These are phyloP conservation scores for Felis chaus DNA, from an alignment of 2,113 vertebrate genomes.

Conservation along the genomic window DNA sequence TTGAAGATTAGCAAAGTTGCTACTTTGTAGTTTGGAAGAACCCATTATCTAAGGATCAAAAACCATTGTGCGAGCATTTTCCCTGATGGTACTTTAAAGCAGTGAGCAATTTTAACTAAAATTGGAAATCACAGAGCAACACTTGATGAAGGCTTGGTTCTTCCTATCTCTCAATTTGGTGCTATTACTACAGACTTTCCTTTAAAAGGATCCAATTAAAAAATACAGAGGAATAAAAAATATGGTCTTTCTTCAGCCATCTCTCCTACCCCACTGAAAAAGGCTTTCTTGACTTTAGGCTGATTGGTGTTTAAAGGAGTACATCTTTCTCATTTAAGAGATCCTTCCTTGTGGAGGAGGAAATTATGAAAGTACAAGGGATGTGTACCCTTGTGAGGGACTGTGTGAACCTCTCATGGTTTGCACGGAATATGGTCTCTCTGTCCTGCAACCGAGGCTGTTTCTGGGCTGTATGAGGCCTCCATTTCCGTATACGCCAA, in stretches of 20 bases:
- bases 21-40: neutral
- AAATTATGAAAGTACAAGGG: neutral
- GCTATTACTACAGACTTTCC: neutral
- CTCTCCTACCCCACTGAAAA: neutral
- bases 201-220: neutral
- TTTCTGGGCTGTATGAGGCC: neutral
- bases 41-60: neutral
- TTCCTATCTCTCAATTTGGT: neutral
- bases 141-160: neutral
- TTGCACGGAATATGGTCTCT: neutral
- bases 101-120: neutral
- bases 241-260: neutral
- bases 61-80: neutral
- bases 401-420: neutral
- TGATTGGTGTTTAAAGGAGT: neutral
- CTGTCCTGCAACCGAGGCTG: too few relatives aligned
- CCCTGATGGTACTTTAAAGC: neutral
- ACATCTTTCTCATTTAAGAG: neutral
- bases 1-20: constrained; percentile 5
- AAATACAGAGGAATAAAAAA: neutral
- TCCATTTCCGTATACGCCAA: neutral
- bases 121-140: neutral
- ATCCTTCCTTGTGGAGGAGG: neutral
- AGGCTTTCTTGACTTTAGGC: neutral
- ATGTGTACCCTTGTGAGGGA: neutral